Percentiles rank a stretch among this genome's conserved stretches.
Evolutionary conservation across 2,113 vertebrate species (phyloP).

Genomic region (Globicephala melas): DNA sequence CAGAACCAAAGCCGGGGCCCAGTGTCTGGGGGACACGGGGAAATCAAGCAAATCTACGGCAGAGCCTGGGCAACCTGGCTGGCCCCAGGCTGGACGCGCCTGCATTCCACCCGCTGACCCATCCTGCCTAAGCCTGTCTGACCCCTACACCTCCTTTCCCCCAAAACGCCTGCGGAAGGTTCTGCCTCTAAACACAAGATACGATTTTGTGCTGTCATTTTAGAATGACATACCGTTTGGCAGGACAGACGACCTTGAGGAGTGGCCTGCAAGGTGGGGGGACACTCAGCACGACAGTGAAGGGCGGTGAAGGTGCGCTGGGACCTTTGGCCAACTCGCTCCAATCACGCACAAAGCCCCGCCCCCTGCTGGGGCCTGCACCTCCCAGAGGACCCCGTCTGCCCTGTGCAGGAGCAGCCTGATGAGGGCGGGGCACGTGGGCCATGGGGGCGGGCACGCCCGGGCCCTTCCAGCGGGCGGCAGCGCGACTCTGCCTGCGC

Average conservation of each 20-base stretch:
- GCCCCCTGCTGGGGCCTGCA: background rate
- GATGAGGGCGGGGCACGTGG: background rate
- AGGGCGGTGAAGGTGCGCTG: background rate
- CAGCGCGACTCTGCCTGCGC: background rate
- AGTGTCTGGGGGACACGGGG: background rate
- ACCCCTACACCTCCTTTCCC: background rate
- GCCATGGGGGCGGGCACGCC: accelerated
- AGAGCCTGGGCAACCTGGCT: background rate
- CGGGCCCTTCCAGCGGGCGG: background rate
- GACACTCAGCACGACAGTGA: background rate
- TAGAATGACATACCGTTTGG: background rate
- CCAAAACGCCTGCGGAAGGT: background rate
- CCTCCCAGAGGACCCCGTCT: background rate
- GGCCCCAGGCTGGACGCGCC: accelerated
- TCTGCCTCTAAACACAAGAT: background rate
- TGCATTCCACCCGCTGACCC: too few species aligned
- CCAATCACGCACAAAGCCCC: accelerated
- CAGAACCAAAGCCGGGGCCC: background rate
- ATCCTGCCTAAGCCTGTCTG: background rate
- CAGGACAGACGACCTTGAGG: background rate
- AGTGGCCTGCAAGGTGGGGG: background rate
- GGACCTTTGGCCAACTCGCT: background rate
- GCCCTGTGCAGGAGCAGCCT: background rate
- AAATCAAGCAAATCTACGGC: background rate
- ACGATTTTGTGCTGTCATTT: background rate